Conservation (phyloP, 2,113 vertebrate genomes). For the Rhabdornis inornatus region DNA sequence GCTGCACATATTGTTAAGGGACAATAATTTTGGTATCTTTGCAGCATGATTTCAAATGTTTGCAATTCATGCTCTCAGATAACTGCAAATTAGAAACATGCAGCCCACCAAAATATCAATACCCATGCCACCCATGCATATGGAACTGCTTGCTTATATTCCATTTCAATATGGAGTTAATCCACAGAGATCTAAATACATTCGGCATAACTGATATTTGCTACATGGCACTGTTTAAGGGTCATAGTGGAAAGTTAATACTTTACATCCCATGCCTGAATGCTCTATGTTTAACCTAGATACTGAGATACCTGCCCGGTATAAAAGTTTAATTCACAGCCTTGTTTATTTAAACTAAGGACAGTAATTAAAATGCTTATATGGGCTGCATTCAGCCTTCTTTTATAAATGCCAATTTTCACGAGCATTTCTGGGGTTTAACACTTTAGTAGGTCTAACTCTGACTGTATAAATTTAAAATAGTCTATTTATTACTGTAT, state of each 20-base stretch:
- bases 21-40: background rate
- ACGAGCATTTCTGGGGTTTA: background rate
- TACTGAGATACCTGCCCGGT: background rate
- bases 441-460: background rate
- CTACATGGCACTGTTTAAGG: background rate
- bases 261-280: background rate
- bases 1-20: background rate
- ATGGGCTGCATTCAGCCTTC: background rate
- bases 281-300: background rate
- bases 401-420: background rate
- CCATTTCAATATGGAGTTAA: constrained; percentile 10
- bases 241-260: background rate
- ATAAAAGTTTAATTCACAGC: background rate
- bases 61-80: background rate
- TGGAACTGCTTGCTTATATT: background rate
- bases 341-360: background rate
- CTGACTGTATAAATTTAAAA: background rate
- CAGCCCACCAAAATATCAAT: constrained; percentile 22
- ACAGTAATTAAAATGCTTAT: background rate
- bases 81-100: constrained; percentile 45
- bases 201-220: constrained; percentile 12
- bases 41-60: constrained; percentile 12
- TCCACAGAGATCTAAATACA: constrained; percentile 21
- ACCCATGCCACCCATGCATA: background rate
- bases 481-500: background rate